Base-by-base conservation (phyloP, 2,888 invertebrate species). In the Calameuta idolon region DNA sequence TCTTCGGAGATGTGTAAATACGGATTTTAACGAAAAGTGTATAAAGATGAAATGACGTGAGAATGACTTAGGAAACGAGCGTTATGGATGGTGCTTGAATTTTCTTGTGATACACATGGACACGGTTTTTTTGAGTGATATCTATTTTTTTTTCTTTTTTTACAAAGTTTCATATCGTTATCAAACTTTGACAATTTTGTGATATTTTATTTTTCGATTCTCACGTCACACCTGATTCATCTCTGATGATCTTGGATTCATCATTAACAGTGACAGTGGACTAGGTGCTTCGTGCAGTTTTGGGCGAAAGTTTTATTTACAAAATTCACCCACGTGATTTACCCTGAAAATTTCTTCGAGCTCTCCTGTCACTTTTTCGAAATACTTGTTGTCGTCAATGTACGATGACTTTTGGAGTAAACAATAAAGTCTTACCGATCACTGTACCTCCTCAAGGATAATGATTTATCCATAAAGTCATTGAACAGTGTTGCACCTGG, bases 1-100 rank as follows among this genome's bases (percentile, higher is more conserved):
- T 81, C 83, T 81, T 85, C 81, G 85, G 83, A 75, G 78, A 68
- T 73, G 80, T 75, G 80, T 79, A 80, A 80, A 80, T 77, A 78
- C 80, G 79, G 84, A 78, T 55, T 55, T 55, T 23, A 23, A 55
- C 55, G 23, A 23, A 15, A 55, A 55, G 23, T 23, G 9, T 55
- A 23, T 55, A 55, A 23, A 23, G 55, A 55, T 9, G 55, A 55
- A 23, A 23, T 55, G 23, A 55, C 23, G 23, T 9, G 55, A 55
- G 55, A 2, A 55, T 55, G 55, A 55, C 55, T 55, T 55, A 5
- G 55, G 23, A 9, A 55, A 55, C 23, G 5, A 5, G 40, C 40
- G 15, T 23, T 55, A 2, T 23, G 55, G 55, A 37, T 23, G 55
- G 55, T 55, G 55, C 55, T 55, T 55, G 55, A 55, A 55, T 55